phyloP scores from a whole-genome alignment of 30 jellyfish, hydroid and myxozoan genomes.

The Cassiopea xamachana region DNA sequence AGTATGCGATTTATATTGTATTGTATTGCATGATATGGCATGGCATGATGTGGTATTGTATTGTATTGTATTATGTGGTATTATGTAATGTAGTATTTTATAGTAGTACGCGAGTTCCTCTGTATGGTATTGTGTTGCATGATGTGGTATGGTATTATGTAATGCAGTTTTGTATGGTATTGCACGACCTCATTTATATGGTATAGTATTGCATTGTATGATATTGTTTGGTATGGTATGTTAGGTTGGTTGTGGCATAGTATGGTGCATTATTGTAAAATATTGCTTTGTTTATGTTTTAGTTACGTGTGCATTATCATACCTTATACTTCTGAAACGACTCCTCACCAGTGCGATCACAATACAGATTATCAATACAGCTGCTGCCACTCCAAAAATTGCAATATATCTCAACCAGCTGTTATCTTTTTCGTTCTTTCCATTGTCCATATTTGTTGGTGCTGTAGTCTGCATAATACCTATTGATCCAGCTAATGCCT shows the following conservation, averaged over 20 bases:
- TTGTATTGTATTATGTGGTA: neutral
- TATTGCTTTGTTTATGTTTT: neutral
- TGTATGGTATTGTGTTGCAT: neutral
- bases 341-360: slow-evolving; percentile 34
- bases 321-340: slow-evolving; percentile 46
- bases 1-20: no score
- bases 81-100: neutral
- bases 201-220: neutral
- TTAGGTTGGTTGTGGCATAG: neutral
- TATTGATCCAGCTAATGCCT: neutral
- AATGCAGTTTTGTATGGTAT: neutral
- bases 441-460: neutral
- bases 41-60: neutral
- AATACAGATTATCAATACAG: slow-evolving; percentile 44
- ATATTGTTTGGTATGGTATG: neutral
- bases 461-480: slow-evolving; percentile 25
- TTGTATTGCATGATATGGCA: no score
- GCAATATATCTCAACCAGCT: slow-evolving; percentile 35
- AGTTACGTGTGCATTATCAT: neutral
- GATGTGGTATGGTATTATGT: neutral
- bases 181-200: neutral
- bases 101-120: neutral
- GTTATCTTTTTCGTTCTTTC: slow-evolving; percentile 19
- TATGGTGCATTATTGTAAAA: neutral
- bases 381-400: slow-evolving; percentile 44